phyloP scores from a whole-genome alignment of 2,113 vertebrate genomes.

The Colaptes auratus region DNA sequence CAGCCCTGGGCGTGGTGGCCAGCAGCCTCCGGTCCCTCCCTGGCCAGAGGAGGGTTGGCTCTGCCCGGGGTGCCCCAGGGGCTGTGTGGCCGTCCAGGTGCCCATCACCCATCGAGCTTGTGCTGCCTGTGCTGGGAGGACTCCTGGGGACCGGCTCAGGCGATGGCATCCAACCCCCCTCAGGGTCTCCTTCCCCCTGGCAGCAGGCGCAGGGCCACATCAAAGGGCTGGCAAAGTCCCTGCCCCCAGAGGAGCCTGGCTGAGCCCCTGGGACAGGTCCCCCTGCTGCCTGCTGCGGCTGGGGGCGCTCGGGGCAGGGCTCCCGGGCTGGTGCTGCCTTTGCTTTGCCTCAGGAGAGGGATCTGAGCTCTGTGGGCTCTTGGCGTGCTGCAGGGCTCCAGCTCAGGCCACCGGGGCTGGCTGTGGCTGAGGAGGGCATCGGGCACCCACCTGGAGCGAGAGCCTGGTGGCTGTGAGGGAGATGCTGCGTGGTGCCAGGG shows the following conservation, averaged over 20 bases:
- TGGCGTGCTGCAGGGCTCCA: not conserved
- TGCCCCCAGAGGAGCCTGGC: not conserved
- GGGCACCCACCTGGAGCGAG: not conserved
- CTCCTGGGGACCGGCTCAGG: not conserved
- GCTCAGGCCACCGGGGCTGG: fast-evolving
- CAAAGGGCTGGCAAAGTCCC: not conserved
- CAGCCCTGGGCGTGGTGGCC: slow-evolving; percentile 28
- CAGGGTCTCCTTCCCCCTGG: not conserved
- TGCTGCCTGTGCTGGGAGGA: not conserved
- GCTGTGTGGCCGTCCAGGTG: not conserved
- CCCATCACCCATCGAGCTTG: fast-evolving
- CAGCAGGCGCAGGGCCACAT: not conserved
- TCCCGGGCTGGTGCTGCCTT: not conserved
- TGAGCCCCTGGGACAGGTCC: fast-evolving
- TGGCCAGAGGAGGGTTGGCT: not conserved
- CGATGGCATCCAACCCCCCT: fast-evolving
- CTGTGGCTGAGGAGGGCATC: fast-evolving
- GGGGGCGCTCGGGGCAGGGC: not conserved
- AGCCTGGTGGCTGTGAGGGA: not conserved
- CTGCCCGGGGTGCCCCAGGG: not conserved
- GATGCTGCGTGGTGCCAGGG: not conserved
- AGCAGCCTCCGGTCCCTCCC: not conserved
- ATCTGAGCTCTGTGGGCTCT: fast-evolving
- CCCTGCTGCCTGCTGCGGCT: not conserved
- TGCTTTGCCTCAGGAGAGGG: not conserved